Base-by-base conservation (phyloP, 2,797 vertebrate species). In the Esox lucius region DNA sequence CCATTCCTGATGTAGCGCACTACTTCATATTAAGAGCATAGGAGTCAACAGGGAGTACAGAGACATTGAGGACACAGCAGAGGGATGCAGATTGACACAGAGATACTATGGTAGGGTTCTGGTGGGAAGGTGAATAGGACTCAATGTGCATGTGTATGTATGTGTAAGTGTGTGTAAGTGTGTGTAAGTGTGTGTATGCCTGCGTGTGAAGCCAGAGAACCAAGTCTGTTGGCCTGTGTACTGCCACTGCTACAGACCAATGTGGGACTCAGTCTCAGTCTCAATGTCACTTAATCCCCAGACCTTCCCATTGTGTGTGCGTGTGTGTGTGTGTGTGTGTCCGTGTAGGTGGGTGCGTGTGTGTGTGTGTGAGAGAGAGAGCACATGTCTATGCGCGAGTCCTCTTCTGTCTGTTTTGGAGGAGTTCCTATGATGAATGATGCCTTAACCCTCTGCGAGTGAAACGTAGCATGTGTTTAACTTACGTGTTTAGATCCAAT, bases 401-500 rank as follows among this genome's bases (percentile, higher is more conserved):
- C 33, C 26, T 51, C 19, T 9, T 24, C 22, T 22, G n/a, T 31
- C 24, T 65, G 16, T 65, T 6, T 13, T 15, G 46, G 2, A 19
- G 35, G 35, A 69, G 17, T 24, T 69, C 3, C 35, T 42, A 39
- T 28, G 51, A 16, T 46, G 22, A 68, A 15, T 7, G 26, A 39
- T 33, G 35, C 16, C 53, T 69, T 65, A 53, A 13, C n/a, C 79
- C 17, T 56, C 19, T 7, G 19, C 7, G 51, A 51, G n/a, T 22
- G 31, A 11, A 83, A 35, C 67, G 70, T 61, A 51, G 78, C 59
- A 87, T 77, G 67, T 72, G n/a, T 46, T 49, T n/a, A 6, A 8
- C 22, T 31, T 19, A 22, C 84, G 87, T 91, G 73, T 88, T 89
- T 82, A 68, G 73, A 84, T 68, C 78, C 75, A 80, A 48, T 22